Percentiles rank a stretch among this genome's conserved stretches.
These are phyloP conservation scores for Plectrocnemia conspersa DNA, from an alignment of 1,140 invertebrate species.

Conservation along the genomic window DNA sequence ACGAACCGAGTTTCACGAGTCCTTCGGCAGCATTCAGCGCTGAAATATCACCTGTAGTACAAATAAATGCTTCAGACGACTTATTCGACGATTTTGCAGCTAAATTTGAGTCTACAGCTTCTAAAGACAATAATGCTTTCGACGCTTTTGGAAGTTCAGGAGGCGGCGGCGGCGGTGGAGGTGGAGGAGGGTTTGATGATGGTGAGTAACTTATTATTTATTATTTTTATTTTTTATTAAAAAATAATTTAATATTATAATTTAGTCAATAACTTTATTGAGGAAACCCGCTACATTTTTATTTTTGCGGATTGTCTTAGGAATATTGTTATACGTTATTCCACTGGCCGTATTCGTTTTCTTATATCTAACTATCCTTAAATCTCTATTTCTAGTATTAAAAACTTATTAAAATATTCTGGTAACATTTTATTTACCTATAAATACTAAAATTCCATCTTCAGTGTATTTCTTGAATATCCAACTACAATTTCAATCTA, in stretches of 20 bases:
- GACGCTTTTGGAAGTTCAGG: conserved; percentile 49
- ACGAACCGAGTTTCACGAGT: not conserved
- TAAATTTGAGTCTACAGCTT: conserved; percentile 68
- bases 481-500: not conserved
- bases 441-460: not conserved
- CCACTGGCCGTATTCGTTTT: no score
- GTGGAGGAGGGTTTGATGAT: conserved; percentile 37
- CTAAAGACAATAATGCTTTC: conserved; percentile 41
- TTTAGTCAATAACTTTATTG: no score
- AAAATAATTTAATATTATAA: no score
- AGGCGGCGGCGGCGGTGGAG: not conserved
- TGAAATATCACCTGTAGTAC: not conserved
- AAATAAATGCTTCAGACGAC: conserved; percentile 42
- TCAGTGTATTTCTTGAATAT: not conserved
- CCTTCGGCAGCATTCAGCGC: conserved; percentile 2
- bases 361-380: no score
- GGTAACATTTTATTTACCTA: no score
- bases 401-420: no score
- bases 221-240: no score
- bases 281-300: no score
- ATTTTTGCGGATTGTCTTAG: no score
- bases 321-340: no score
- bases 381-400: no score
- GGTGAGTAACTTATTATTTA: conserved; percentile 39
- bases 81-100: conserved; percentile 80